phyloP scores from a whole-genome alignment of 1,140 invertebrate genomes.

The Lethocerus indicus region DNA sequence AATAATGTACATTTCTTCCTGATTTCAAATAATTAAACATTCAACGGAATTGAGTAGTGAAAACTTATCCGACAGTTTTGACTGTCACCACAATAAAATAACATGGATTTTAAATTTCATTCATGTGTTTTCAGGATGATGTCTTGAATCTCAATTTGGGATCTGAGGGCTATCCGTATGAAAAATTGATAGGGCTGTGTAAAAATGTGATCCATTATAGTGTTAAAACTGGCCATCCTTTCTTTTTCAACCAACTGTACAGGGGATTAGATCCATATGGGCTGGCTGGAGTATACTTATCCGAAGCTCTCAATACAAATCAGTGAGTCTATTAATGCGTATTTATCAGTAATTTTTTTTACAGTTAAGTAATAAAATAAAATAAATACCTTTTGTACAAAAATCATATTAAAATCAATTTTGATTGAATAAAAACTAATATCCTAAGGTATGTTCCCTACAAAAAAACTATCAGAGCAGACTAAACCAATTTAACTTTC shows the following conservation, averaged over 20 bases:
- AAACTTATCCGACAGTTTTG: too few relatives aligned
- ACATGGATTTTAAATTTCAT: too few relatives aligned
- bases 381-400: not conserved
- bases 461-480: not conserved
- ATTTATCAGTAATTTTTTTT: not conserved
- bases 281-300: slow-evolving; percentile 50
- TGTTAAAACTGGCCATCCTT: slow-evolving; percentile 49
- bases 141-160: slow-evolving; percentile 32
- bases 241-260: slow-evolving; percentile 62
- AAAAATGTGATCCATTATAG: slow-evolving; percentile 43
- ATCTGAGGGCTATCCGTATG: slow-evolving; percentile 25
- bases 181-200: slow-evolving; percentile 33
- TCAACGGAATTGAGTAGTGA: too few relatives aligned
- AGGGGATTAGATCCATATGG: slow-evolving; percentile 55
- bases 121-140: too few relatives aligned
- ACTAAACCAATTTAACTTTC: not conserved
- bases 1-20: too few relatives aligned
- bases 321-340: slow-evolving; percentile 34
- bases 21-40: too few relatives aligned
- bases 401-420: not conserved
- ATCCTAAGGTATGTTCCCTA: not conserved
- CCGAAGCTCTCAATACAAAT: slow-evolving; percentile 60
- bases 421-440: not conserved
- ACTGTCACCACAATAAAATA: too few relatives aligned
- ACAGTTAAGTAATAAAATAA: not conserved